phyloP scores from a whole-genome alignment of 1,140 invertebrate genomes.

The Ceratoteleas bidentatus region DNA sequence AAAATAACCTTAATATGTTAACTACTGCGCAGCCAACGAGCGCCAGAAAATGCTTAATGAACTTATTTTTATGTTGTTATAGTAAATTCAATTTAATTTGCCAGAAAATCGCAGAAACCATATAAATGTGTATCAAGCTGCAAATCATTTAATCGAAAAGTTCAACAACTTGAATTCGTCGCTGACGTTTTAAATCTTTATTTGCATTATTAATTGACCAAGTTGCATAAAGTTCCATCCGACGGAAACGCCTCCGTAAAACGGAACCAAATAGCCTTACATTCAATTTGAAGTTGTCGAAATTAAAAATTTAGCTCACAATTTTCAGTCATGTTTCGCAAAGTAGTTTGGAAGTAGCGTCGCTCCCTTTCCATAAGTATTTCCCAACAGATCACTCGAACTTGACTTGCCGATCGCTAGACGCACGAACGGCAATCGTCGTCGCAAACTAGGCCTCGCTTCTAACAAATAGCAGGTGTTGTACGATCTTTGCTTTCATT shows the following conservation, averaged over 20 bases:
- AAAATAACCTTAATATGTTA: conserved; percentile 25
- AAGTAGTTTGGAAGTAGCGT: conserved; percentile 33
- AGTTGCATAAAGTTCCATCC: conserved; percentile 18
- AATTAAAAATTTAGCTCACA: conserved; percentile 42
- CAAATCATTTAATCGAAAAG: no score
- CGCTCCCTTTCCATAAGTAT: conserved; percentile 23
- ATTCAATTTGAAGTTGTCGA: conserved; percentile 25
- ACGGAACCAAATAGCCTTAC: conserved; percentile 14
- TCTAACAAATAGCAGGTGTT: conserved; percentile 52
- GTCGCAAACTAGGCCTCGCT: conserved; percentile 37
- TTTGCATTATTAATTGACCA: conserved; percentile 23
- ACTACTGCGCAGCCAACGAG: neutral
- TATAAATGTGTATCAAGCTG: no score
- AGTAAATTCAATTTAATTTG: no score
- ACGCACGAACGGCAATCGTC: conserved; percentile 16
- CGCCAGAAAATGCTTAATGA: neutral
- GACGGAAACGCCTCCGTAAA: conserved; percentile 26
- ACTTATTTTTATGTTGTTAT: neutral
- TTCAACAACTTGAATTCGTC: neutral
- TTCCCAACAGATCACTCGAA: conserved; percentile 11
- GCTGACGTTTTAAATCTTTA: conserved; percentile 1
- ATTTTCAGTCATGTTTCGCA: conserved; percentile 21
- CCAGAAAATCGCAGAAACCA: no score
- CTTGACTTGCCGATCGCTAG: conserved; percentile 23
- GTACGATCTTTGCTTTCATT: conserved; percentile 39